Base-by-base conservation (phyloP, 2,888 invertebrate species). In the Limnephilus lunatus region DNA sequence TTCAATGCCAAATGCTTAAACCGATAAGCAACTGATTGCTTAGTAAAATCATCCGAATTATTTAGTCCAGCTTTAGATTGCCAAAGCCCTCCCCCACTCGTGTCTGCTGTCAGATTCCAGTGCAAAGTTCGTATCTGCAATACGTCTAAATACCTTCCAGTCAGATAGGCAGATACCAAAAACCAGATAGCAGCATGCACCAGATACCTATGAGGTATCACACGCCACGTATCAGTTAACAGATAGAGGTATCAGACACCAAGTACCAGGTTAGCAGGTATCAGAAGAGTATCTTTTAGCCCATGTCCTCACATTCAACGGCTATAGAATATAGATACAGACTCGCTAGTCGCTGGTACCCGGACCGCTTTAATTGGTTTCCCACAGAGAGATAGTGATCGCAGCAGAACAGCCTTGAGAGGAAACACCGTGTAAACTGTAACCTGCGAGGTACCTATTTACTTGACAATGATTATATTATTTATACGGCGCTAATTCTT, bases 361-460 rank as follows among this genome's bases (percentile, higher is more conserved):
- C 83, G 32, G 82, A 31, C 83, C 3, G 83, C 25, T 83, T 83
- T 83, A 83, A 83, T 83, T 83, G 83, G 83, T 35, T 83, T 83
- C 35, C 83, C 83, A 83, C 35, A 35, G 83, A 83, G 83, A 19
- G 83, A 83, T 83, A 83, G 83, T 19, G 31, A 83, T 83, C 83
- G 83, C 35, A 15, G 25, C 32, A 39, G 39, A 25, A 25, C 32
- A 83, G n/a, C 83, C 83, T 83, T 83, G 32, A 83, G 32, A 83
- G 83, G 83, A 83, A 83, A 35, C 83, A 83, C 83, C 4, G 31
- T 15, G 53, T 68, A 68, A 68, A 25, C 68, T 68, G 68, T 68
- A 68, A 68, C 68, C 68, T 68, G n/a, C 9, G 68, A 68, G 68
- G 68, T 68, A 68, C 48, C 48, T 48, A 3, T 15, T 48, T 48